Evolutionary conservation across 2,888 invertebrate species (phyloP).

Genomic region (Ernsta delagoae): DNA sequence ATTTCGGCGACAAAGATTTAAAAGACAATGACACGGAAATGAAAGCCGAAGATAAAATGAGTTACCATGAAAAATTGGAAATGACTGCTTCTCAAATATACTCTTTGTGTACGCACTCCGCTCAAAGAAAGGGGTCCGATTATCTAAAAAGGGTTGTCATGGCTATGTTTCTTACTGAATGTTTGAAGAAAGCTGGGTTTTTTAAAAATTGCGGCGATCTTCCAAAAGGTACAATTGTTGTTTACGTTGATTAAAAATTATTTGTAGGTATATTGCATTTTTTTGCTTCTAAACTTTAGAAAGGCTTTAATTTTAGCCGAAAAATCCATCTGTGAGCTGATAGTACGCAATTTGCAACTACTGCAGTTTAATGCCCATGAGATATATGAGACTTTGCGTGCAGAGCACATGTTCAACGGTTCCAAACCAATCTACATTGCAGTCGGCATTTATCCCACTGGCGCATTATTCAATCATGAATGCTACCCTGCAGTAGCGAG

Average conservation of each 20-base stretch:
- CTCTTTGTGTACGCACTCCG: conserved; percentile 87
- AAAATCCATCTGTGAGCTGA: conserved; percentile 83
- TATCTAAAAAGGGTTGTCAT: conserved; percentile 91
- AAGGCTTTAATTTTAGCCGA: no score
- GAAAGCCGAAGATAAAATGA: conserved; percentile 61
- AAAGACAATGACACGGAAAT: conserved; percentile 59
- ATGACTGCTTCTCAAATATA: conserved; percentile 80
- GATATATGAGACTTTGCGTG: conserved; percentile 88
- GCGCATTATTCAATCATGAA: conserved; percentile 93
- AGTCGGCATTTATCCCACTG: conserved; percentile 90
- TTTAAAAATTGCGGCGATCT: conserved; percentile 75
- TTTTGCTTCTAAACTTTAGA: no score
- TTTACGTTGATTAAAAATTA: no score
- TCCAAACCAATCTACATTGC: conserved; percentile 86
- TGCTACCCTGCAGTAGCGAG: conserved; percentile 91
- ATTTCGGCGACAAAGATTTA: conserved; percentile 55
- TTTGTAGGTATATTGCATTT: no score
- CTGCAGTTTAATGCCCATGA: conserved; percentile 95
- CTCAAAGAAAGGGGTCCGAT: conserved; percentile 86
- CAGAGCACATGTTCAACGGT: conserved; percentile 77
- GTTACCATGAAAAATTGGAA: conserved; percentile 65
- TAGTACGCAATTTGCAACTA: conserved; percentile 89
- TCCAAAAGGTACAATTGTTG: conserved; percentile 51
- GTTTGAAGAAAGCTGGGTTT: conserved; percentile 88
- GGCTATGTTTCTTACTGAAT: conserved; percentile 90